Conservation (phyloP, 35 echinoderm and acorn worm species). For the Ptychodera flava region DNA sequence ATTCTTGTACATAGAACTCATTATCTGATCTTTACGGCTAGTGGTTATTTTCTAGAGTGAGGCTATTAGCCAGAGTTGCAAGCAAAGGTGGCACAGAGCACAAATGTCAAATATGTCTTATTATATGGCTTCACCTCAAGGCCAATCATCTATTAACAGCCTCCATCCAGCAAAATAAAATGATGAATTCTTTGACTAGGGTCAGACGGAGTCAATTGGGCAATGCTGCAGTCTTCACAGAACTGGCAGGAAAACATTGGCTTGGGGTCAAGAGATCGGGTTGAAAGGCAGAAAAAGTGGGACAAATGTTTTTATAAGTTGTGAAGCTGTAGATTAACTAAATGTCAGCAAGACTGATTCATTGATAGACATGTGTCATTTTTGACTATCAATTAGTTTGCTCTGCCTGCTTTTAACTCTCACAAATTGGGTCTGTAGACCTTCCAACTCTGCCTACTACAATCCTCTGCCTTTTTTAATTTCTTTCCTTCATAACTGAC, state of each 20-base stretch:
- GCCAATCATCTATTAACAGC: neutral
- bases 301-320: neutral
- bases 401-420: too few relatives aligned
- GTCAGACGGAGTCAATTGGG: neutral
- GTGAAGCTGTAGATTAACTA: too few relatives aligned
- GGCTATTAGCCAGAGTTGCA: neutral
- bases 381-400: too few relatives aligned
- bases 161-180: neutral
- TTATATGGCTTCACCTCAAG: neutral
- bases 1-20: too few relatives aligned
- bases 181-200: neutral
- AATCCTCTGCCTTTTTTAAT: too few relatives aligned
- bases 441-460: too few relatives aligned
- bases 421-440: too few relatives aligned
- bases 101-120: neutral
- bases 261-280: neutral
- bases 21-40: too few relatives aligned
- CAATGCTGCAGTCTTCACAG: neutral
- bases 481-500: too few relatives aligned
- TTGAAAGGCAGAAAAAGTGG: neutral
- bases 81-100: neutral
- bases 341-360: neutral
- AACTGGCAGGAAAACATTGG: neutral
- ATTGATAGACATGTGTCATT: neutral
- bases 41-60: neutral